Conservation (phyloP, 2,888 invertebrate species). For the Pyrgus malvae region DNA sequence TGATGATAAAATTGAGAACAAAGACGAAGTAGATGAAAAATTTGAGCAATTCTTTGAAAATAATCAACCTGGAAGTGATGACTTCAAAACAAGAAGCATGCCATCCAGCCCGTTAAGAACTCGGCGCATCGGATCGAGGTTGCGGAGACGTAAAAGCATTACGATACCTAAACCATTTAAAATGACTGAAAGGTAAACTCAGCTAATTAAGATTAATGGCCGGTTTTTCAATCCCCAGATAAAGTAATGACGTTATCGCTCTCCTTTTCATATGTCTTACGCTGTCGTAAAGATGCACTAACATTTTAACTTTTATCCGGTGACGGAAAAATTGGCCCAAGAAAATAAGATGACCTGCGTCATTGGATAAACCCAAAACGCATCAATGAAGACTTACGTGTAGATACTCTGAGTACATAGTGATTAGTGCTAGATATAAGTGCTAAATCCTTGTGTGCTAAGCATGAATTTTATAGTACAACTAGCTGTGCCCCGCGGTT, state of each 20-base stretch:
- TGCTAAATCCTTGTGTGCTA: background rate
- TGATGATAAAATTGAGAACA: constrained; percentile 58
- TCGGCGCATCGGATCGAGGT: constrained; percentile 53
- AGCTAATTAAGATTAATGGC: background rate
- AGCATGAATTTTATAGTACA: too few relatives aligned
- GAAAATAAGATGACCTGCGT: too few relatives aligned
- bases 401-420: too few relatives aligned
- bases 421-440: too few relatives aligned
- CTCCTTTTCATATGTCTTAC: too few relatives aligned
- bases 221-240: too few relatives aligned
- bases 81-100: constrained; percentile 79
- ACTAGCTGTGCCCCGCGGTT: too few relatives aligned
- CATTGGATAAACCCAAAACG: constrained; percentile 1
- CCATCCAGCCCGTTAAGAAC: constrained; percentile 80
- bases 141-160: constrained; percentile 55
- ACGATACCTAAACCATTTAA: constrained; percentile 87
- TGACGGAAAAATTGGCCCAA: too few relatives aligned
- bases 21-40: constrained; percentile 62
- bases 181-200: constrained; percentile 85
- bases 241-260: too few relatives aligned
- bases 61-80: constrained; percentile 43
- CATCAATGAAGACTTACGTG: too few relatives aligned
- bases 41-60: constrained; percentile 64
- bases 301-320: too few relatives aligned
- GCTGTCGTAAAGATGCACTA: too few relatives aligned